phyloP scores from a whole-genome alignment of 2,888 invertebrate genomes.

The Cetonia aurata region DNA sequence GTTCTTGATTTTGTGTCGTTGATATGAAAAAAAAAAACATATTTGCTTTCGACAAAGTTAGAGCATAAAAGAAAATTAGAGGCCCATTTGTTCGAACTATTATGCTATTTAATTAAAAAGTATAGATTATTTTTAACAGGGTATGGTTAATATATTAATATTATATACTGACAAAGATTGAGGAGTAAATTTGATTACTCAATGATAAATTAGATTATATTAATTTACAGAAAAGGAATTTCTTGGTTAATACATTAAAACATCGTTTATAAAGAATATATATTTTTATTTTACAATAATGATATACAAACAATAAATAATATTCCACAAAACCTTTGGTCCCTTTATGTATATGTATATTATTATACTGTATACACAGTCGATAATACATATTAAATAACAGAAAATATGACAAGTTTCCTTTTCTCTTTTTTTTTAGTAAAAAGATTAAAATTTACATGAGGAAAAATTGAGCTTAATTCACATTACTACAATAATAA shows the following conservation, averaged over 20 bases:
- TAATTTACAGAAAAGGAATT: too few relatives aligned
- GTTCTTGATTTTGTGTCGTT: too few relatives aligned
- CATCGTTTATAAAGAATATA: conserved; percentile 44
- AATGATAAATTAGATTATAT: too few relatives aligned
- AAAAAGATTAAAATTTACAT: conserved; percentile 41
- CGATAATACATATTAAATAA: conserved; percentile 39
- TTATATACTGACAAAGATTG: too few relatives aligned
- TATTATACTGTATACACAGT: conserved; percentile 44
- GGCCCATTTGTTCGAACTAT: too few relatives aligned
- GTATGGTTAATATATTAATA: too few relatives aligned
- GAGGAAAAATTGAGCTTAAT: conserved; percentile 47
- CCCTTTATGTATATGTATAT: conserved; percentile 53
- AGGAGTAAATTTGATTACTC: too few relatives aligned
- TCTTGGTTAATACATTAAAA: conserved; percentile 4
- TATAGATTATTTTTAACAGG: too few relatives aligned
- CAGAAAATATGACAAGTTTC: conserved; percentile 29
- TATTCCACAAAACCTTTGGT: conserved; percentile 66
- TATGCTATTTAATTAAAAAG: too few relatives aligned
- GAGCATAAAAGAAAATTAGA: too few relatives aligned
- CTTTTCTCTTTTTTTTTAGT: conserved; percentile 23
- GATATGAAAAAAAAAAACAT: too few relatives aligned
- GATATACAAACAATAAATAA: conserved; percentile 62
- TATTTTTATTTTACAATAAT: conserved; percentile 46
- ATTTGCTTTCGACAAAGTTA: too few relatives aligned
- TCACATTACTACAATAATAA: conserved; percentile 32